Conservation (phyloP, 2,888 invertebrate genomes). For the Drosophila nr. perissopoda region DNA sequence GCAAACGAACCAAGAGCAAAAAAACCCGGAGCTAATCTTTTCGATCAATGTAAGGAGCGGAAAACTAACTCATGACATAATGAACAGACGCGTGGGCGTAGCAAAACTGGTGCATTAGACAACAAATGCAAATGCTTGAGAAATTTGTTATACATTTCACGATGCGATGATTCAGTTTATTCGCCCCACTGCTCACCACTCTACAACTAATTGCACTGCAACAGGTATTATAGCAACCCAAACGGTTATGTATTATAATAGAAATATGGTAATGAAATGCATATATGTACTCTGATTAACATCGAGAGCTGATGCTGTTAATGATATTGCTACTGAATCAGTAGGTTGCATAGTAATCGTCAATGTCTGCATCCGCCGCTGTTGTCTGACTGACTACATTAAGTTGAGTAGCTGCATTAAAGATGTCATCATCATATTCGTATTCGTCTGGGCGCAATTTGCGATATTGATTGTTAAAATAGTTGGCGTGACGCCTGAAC, state of each 20-base stretch:
- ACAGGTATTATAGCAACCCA: constrained; percentile 12
- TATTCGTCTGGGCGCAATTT: constrained; percentile 82
- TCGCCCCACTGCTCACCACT: constrained; percentile 44
- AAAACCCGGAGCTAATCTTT: constrained; percentile 46
- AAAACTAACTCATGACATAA: constrained; percentile 65
- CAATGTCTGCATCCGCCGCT: constrained; percentile 40
- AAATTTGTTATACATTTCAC: constrained; percentile 43
- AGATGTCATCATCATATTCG: constrained; percentile 51
- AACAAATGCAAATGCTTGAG: constrained; percentile 43
- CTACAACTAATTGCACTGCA: constrained; percentile 61
- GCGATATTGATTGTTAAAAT: constrained; percentile 82
- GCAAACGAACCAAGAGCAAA: constrained; percentile 38
- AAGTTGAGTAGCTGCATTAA: constrained; percentile 21
- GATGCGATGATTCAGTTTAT: constrained; percentile 62
- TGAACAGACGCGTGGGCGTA: constrained; percentile 56
- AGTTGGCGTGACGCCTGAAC: constrained; percentile 83
- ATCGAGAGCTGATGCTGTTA: constrained; percentile 12
- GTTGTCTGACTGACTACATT: constrained; percentile 28
- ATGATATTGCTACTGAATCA: constrained; percentile 40
- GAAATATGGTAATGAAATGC: constrained; percentile 55
- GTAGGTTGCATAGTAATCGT: constrained; percentile 69
- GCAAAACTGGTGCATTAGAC: constrained; percentile 61
- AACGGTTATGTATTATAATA: constrained; percentile 51
- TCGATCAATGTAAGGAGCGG: constrained; percentile 42
- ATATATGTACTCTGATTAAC: constrained; percentile 4